These are phyloP conservation scores for Triplophysa bombifrons DNA, from an alignment of 2,797 vertebrate species.

Conservation along the genomic window DNA sequence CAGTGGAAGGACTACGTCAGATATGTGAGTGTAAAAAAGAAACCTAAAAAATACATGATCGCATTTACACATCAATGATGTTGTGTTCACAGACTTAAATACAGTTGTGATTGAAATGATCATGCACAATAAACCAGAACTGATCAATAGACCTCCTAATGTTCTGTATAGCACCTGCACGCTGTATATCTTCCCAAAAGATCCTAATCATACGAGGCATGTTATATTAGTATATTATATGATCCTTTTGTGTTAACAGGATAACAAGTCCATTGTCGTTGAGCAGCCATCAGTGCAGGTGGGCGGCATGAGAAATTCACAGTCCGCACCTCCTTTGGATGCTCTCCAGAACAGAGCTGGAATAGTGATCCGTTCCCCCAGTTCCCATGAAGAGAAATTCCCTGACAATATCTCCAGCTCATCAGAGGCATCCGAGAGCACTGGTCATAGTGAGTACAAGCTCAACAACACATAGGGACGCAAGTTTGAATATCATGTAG, in stretches of 20 bases:
- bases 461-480: too few species aligned
- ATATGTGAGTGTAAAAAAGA: slow-evolving; percentile 85
- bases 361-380: slow-evolving; percentile 76
- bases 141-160: too few species aligned
- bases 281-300: slow-evolving; percentile 89
- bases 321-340: slow-evolving; percentile 75
- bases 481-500: too few species aligned
- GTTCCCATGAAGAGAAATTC: slow-evolving; percentile 87
- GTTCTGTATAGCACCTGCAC: background rate
- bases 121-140: too few species aligned
- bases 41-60: background rate
- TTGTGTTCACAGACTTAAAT: background rate
- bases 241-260: slow-evolving; percentile 73
- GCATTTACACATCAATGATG: background rate
- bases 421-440: slow-evolving; percentile 90
- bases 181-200: background rate
- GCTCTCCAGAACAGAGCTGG: slow-evolving; percentile 77
- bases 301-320: slow-evolving; percentile 77
- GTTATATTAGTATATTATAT: background rate
- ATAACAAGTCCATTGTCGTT: slow-evolving; percentile 88
- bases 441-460: slow-evolving; percentile 78
- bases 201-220: background rate
- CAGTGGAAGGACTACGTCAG: slow-evolving; percentile 98
- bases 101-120: too few species aligned
- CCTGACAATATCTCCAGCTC: slow-evolving; percentile 91